Base-by-base conservation (phyloP, 2,113 vertebrate species). In the Zosterops japonicus region DNA sequence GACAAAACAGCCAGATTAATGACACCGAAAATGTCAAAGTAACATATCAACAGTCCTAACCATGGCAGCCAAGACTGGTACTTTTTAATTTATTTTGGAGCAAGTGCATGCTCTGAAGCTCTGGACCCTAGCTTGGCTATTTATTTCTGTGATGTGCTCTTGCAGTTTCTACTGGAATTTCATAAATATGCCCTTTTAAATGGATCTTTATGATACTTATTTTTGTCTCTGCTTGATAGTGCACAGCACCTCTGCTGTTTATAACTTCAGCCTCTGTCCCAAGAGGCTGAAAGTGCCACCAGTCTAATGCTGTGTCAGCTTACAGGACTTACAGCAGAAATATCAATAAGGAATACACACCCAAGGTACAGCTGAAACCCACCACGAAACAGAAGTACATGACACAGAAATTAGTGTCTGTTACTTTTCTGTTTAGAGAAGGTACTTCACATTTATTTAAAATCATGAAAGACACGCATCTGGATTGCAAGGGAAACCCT, bases 401-500 rank as follows among this genome's bases (percentile, higher is more conserved):
- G 18, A 18, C 44, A 47, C 27, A 42, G 42, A 44, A 77, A 76
- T 31, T 21, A 55, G 3, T 20, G 27, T 55, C 41, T 72, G 25
- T 56, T 53, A 47, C 24, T 70, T 39, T 56, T 71, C 56, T 78
- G 14, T 83, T 91, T 69, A 35, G 33, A 76, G 9, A 46, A 2
- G 3, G 5, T 1, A 2, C 28, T 77, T 83, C 63, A 57, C 11
- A 36, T 39, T 52, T 52, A 49, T 53, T 82, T 83, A 63, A 93
- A 83, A 55, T 55, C n/a, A 19, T 49, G 18, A 41, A 52, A 74
- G 33, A 36, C 9, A 6, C 0, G 0, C 33, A 53, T 23, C 49
- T 52, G 31, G 10, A 18, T 75, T 50, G 31, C 46, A 79, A 83
- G 23, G 8, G 21, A 89, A 92, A 80, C 18, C 6, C 65, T 75